These are phyloP conservation scores for Branchipolynoe longqiensis DNA, from an alignment of 2,888 invertebrate species.

Conservation along the genomic window DNA sequence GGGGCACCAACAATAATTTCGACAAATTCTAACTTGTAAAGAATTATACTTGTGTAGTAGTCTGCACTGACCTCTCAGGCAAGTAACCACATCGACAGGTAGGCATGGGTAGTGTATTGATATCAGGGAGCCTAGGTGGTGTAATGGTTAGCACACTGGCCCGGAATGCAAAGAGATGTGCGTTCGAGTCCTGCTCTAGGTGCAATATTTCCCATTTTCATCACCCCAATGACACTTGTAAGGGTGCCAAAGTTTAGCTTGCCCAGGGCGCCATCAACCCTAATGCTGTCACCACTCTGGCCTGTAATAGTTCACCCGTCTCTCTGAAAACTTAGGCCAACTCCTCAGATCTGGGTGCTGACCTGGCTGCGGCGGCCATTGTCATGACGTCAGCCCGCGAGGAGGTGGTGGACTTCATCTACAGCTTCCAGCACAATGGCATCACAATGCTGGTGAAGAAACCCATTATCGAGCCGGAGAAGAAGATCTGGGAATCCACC, in stretches of 20 bases:
- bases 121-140: too few species aligned
- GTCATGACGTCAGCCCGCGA: conserved; percentile 48
- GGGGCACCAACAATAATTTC: neutral
- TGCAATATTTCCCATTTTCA: too few species aligned
- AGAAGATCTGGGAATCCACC: conserved; percentile 43
- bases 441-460: conserved; percentile 63
- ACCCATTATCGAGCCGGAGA: neutral
- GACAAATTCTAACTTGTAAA: neutral
- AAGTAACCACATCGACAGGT: too few species aligned
- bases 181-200: too few species aligned
- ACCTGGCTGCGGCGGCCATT: conserved; percentile 58
- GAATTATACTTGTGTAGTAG: too few species aligned
- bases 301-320: neutral
- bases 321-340: neutral
- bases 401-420: conserved; percentile 63
- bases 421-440: conserved; percentile 65
- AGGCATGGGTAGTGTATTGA: too few species aligned
- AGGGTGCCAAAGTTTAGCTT: too few species aligned
- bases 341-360: neutral
- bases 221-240: too few species aligned
- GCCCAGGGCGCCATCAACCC: too few species aligned
- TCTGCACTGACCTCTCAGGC: too few species aligned
- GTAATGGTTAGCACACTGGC: too few species aligned
- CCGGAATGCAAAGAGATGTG: too few species aligned
- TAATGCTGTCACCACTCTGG: neutral